Base-by-base conservation (phyloP, 2,797 vertebrate genomes). In the Thaleichthys pacificus region DNA sequence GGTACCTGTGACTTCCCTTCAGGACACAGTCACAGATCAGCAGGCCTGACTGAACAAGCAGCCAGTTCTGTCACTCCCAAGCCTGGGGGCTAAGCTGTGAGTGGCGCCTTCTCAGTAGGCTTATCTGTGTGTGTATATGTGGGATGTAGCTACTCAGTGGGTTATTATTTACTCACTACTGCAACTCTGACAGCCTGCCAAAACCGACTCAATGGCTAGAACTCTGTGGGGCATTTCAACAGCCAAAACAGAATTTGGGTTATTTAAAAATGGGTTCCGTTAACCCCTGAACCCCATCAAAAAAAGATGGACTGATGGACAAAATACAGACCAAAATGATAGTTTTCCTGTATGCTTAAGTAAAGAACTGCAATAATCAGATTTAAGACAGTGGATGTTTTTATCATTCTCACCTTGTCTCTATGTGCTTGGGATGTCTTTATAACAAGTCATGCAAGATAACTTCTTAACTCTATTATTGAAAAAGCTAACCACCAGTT, bases 291-390 rank as follows among this genome's bases (percentile, higher is more conserved):
- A 9, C 17, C 70, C 57, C 72, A 12, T 74, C 71, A 67, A 65
- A 70, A 1, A 22, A 19, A 57, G 60, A 64, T 1, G 7, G 57
- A 71, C 42, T 68, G 58, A 63, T n/a, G 30, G 71, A 67, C 21
- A 73, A 74, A 58, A 47, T 49, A 66, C 69, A 67, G 26, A 73
- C 70, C 54, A 80, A 68, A 51, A 26, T 77, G 78, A 76, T 85
- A 87, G 81, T 78, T 84, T 82, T 81, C 76, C 77, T 71, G 79
- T 79, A 26, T 84, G 81, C 79, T 35, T 74, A 76, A 80, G 68
- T 78, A 66, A 79, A 83, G 76, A 85, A 76, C 77, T 87, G 86
- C 89, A 89, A 89, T 89, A 88, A 88, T 84, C 61, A 85, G 76
- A 80, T 42, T 60, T 71, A 56, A 66, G 66, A 62, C 56, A 68